Conservation (phyloP, 2,113 vertebrate genomes). For the Lichenostomus cassidix region DNA sequence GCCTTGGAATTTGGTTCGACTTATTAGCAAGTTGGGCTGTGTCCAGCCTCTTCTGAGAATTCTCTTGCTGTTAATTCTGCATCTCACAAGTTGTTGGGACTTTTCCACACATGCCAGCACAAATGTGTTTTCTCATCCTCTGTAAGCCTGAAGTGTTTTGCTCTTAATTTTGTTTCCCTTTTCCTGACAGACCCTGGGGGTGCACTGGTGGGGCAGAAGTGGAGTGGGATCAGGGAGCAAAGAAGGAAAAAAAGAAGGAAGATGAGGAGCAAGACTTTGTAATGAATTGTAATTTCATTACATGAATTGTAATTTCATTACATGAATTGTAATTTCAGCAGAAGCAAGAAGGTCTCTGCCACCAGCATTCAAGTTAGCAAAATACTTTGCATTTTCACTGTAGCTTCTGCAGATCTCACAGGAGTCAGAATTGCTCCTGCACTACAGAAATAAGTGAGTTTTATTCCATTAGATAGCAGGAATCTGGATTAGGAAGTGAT, state of each 20-base stretch:
- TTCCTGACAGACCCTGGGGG: neutral
- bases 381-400: neutral
- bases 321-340: too few species aligned
- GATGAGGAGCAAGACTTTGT: neutral
- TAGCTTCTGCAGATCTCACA: neutral
- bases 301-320: rapidly evolving
- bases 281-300: rapidly evolving
- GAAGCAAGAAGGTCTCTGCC: neutral
- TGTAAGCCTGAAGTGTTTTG: neutral
- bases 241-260: neutral
- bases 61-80: neutral
- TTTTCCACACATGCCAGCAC: neutral
- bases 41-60: neutral
- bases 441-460: neutral
- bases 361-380: neutral
- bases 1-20: neutral
- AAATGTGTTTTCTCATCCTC: neutral
- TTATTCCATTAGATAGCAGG: neutral
- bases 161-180: neutral
- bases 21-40: neutral
- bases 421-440: neutral
- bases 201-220: neutral
- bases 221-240: neutral
- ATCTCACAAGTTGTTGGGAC: neutral
- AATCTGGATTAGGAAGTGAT: neutral